Evolutionary conservation across 2,113 vertebrate genomes (phyloP).

Genomic region (Eupsittula cactorum): DNA sequence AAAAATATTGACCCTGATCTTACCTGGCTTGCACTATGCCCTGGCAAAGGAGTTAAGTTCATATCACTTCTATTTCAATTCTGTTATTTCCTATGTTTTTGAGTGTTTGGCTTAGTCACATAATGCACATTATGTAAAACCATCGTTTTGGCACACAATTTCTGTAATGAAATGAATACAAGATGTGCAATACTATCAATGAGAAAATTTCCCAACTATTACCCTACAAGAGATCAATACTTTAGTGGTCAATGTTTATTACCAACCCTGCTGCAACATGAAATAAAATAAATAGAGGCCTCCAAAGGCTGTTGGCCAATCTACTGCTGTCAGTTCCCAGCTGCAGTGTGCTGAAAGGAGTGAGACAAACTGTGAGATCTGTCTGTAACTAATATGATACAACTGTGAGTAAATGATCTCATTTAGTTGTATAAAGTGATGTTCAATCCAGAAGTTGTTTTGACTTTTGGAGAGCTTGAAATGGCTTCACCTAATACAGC

Average conservation of each 20-base stretch:
- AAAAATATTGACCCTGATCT: background rate
- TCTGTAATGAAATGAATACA: background rate
- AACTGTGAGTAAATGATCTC: background rate
- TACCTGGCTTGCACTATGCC: background rate
- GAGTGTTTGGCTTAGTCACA: background rate
- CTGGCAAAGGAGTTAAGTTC: background rate
- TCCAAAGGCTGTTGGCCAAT: background rate
- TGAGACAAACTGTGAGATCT: background rate
- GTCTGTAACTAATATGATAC: fast-evolving
- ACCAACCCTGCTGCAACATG: background rate
- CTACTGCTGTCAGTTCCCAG: background rate
- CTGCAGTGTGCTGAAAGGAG: background rate
- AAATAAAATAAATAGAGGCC: background rate
- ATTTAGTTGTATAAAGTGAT: background rate
- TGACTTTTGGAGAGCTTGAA: background rate
- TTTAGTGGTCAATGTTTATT: background rate
- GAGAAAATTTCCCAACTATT: background rate
- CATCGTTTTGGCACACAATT: background rate
- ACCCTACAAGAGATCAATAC: fast-evolving
- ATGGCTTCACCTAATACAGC: background rate
- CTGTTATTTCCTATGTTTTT: background rate
- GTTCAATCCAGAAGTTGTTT: background rate
- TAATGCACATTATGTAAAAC: background rate
- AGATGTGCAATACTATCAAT: background rate
- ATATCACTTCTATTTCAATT: background rate